phyloP scores from a whole-genome alignment of 35 echinoderm and acorn worm species.

The Amphiura filiformis region DNA sequence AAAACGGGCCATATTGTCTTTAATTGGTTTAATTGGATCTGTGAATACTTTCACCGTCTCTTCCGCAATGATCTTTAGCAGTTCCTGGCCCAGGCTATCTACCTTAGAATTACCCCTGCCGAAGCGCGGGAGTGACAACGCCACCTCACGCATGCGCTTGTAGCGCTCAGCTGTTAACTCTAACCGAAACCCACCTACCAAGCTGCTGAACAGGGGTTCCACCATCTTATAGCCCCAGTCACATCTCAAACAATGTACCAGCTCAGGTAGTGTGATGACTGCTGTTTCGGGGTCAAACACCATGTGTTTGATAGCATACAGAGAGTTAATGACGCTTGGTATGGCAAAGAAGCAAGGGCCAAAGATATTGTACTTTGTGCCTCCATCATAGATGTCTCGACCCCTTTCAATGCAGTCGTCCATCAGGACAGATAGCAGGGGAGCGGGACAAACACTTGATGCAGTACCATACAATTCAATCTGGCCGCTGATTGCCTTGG shows the following conservation, averaged over 20 bases:
- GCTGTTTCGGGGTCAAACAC: not conserved
- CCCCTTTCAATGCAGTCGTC: constrained; percentile 13
- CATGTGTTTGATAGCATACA: constrained; percentile 4
- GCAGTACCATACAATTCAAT: constrained; percentile 1
- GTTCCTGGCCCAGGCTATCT: not conserved
- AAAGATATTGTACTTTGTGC: constrained; percentile 5
- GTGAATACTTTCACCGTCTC: not conserved
- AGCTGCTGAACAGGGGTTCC: not conserved
- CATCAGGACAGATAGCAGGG: not conserved
- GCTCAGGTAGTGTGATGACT: not conserved
- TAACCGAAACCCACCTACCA: not conserved
- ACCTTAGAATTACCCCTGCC: constrained; percentile 5
- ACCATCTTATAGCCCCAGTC: constrained; percentile 6
- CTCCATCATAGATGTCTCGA: constrained; percentile 5
- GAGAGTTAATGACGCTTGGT: constrained; percentile 2
- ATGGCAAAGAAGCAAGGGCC: constrained; percentile 10
- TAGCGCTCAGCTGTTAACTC: constrained; percentile 6
- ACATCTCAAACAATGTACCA: constrained; percentile 2
- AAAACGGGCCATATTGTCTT: no score
- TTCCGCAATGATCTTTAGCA: not conserved
- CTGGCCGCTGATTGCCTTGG: not conserved
- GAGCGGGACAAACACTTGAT: not conserved
- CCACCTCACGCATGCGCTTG: not conserved
- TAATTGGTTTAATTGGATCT: no score
- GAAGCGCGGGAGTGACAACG: not conserved